Evolutionary conservation across 2,888 invertebrate species (phyloP).

Genomic region (Ichneumoninae sp.): DNA sequence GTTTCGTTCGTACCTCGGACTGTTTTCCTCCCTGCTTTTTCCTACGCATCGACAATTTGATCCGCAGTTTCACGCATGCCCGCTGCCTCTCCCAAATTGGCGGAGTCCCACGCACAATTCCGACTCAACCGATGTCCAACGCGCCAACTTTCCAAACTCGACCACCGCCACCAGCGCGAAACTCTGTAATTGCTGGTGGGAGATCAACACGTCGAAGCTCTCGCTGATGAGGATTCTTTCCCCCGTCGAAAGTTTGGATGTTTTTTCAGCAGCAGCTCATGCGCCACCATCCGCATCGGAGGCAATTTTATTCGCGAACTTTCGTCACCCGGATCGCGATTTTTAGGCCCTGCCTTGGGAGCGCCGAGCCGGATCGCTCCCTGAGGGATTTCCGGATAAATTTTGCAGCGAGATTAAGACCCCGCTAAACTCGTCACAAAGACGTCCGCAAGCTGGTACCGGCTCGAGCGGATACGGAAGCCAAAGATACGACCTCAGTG

Average conservation of each 20-base stretch:
- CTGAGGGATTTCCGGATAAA: neutral
- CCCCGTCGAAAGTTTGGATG: neutral
- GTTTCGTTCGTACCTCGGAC: neutral
- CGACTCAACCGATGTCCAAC: neutral
- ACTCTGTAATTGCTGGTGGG: slow-evolving; percentile 26
- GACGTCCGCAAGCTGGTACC: neutral
- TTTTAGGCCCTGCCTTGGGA: neutral
- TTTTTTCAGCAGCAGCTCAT: neutral
- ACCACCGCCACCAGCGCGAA: neutral
- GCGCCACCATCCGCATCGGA: neutral
- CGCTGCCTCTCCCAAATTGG: neutral
- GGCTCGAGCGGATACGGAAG: neutral
- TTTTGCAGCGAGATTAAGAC: neutral
- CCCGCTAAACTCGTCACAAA: neutral
- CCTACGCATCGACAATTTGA: neutral
- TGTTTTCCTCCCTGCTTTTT: neutral
- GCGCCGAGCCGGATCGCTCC: neutral
- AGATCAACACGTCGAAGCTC: slow-evolving; percentile 7
- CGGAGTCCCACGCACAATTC: neutral
- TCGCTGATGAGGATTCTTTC: slow-evolving; percentile 7
- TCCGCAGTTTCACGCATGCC: neutral
- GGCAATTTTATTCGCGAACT: neutral
- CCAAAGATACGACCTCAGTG: neutral
- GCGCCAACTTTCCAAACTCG: neutral
- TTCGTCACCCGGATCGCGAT: neutral